Percentiles rank a stretch among this genome's conserved stretches.
Conservation (phyloP, 1,140 invertebrate species). For the Caenorhabditis latens region DNA sequence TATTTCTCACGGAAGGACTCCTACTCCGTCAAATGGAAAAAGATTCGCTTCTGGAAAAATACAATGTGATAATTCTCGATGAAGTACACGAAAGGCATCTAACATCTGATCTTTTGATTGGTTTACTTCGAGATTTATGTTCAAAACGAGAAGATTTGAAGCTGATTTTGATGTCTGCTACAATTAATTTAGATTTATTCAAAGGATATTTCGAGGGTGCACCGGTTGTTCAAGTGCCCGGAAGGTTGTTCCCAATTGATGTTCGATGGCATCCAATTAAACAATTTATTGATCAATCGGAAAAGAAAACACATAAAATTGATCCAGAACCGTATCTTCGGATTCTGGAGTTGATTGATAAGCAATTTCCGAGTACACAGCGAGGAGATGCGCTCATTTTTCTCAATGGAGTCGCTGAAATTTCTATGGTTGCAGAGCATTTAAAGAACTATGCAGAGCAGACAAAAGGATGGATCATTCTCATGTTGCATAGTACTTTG, state of each 20-base stretch:
- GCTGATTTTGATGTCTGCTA: slow-evolving; percentile 97
- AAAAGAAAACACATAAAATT: slow-evolving; percentile 83
- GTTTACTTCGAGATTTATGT: slow-evolving; percentile 86
- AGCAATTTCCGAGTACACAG: slow-evolving; percentile 83
- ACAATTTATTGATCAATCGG: slow-evolving; percentile 79
- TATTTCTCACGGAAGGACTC: slow-evolving; percentile 96
- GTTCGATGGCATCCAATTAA: slow-evolving; percentile 88
- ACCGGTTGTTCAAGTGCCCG: slow-evolving; percentile 90
- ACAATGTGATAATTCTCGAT: slow-evolving; percentile 86
- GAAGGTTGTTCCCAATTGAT: slow-evolving; percentile 91
- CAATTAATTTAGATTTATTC: slow-evolving; percentile 95
- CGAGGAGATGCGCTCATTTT: slow-evolving; percentile 96
- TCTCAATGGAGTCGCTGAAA: slow-evolving; percentile 94
- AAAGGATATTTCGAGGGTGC: slow-evolving; percentile 88
- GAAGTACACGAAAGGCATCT: slow-evolving; percentile 96
- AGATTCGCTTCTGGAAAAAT: slow-evolving; percentile 78
- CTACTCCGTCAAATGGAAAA: slow-evolving; percentile 85
- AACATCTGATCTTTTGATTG: slow-evolving; percentile 93
- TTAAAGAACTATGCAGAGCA: slow-evolving; percentile 85
- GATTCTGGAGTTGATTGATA: slow-evolving; percentile 91
- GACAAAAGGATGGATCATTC: slow-evolving; percentile 90
- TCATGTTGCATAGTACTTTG: slow-evolving; percentile 92
- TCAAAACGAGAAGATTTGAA: slow-evolving; percentile 83
- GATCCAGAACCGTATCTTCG: slow-evolving; percentile 92
- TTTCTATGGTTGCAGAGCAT: slow-evolving; percentile 89